Conservation (phyloP, 2,888 invertebrate species). For the Drosophila infuscata region DNA sequence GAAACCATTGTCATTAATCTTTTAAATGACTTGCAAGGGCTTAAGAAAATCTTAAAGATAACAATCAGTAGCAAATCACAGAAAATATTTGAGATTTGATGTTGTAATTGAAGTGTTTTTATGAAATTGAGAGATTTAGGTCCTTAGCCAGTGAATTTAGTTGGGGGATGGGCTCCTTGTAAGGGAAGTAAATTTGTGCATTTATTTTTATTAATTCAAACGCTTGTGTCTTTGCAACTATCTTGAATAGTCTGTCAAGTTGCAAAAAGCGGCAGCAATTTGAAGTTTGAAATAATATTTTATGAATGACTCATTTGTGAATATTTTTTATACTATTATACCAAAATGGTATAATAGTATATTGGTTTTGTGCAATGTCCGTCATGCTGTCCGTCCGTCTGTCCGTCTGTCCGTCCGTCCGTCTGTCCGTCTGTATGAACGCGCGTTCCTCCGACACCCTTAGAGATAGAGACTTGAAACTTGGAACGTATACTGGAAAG, state of each 20-base stretch:
- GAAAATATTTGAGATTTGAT: neutral
- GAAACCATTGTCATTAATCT: conserved; percentile 9
- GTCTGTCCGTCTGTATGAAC: too few relatives aligned
- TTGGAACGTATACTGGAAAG: too few relatives aligned
- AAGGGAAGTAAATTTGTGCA: neutral
- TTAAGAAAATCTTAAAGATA: neutral
- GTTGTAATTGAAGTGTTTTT: neutral
- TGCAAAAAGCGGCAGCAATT: neutral
- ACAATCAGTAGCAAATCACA: neutral
- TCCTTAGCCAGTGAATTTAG: neutral
- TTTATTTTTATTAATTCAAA: neutral
- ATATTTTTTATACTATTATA: too few relatives aligned
- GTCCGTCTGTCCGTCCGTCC: too few relatives aligned
- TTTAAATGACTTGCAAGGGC: neutral
- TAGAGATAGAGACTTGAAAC: too few relatives aligned
- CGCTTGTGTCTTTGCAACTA: neutral
- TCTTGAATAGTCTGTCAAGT: neutral
- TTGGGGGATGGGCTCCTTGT: neutral
- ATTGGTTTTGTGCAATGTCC: too few relatives aligned
- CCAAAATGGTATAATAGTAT: too few relatives aligned
- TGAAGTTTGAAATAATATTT: neutral
- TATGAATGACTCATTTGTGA: neutral
- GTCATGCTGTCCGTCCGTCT: too few relatives aligned
- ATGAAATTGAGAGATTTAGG: neutral
- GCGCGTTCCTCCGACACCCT: too few relatives aligned